These are phyloP conservation scores for Chaenogobius annularis DNA, from an alignment of 2,113 vertebrate species.

Conservation along the genomic window DNA sequence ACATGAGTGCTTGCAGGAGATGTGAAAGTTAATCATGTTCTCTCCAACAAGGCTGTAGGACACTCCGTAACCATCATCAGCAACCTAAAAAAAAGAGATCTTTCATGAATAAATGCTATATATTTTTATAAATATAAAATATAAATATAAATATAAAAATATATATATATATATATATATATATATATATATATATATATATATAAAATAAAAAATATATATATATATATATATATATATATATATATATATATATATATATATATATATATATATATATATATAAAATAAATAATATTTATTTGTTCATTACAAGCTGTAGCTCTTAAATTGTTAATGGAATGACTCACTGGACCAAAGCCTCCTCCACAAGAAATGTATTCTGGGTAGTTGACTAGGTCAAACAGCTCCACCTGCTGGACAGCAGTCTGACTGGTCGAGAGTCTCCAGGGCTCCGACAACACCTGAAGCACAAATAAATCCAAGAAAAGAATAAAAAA, in stretches of 20 bases:
- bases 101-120: neutral
- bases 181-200: no score
- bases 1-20: conserved; percentile 88
- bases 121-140: no score
- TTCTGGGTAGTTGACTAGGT: conserved; percentile 83
- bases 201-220: no score
- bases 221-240: no score
- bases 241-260: no score
- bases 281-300: neutral
- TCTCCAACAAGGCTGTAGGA: conserved; percentile 86
- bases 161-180: no score
- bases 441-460: conserved; percentile 85
- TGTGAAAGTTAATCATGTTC: conserved; percentile 83
- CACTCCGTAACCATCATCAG: conserved; percentile 88
- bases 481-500: neutral
- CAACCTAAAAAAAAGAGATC: conserved; percentile 72
- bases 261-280: no score
- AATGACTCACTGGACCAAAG: conserved; percentile 86
- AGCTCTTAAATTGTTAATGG: neutral
- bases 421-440: conserved; percentile 88
- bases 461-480: conserved; percentile 72
- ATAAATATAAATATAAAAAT: no score
- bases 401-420: conserved; percentile 86
- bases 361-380: conserved; percentile 88
- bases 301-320: neutral